These are phyloP conservation scores for Epinotia bilunana DNA, from an alignment of 2,888 invertebrate genomes.

Conservation along the genomic window DNA sequence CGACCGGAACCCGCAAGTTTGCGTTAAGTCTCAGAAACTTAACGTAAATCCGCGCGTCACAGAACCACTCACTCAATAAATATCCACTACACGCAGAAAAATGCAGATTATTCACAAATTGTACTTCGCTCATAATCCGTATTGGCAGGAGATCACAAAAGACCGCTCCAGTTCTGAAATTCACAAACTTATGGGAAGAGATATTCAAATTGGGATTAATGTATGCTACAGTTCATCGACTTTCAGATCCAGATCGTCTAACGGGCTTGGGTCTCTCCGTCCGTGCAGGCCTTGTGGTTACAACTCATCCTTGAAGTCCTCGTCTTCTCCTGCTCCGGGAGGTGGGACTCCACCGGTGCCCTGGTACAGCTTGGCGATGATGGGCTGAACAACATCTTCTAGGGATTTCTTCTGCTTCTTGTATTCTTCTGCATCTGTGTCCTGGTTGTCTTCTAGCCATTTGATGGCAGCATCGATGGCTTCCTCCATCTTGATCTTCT, in stretches of 20 bases:
- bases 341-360: constrained; percentile 92
- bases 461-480: constrained; percentile 99
- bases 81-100: constrained; percentile 77
- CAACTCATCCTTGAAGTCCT: constrained; percentile 94
- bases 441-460: constrained; percentile 98
- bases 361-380: constrained; percentile 98
- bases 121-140: constrained; percentile 28
- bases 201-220: background rate
- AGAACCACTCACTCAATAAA: constrained; percentile 68
- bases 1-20: constrained; percentile 36
- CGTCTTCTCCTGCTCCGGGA: constrained; percentile 87
- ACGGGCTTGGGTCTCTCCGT: constrained; percentile 19
- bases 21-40: constrained; percentile 1
- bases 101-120: constrained; percentile 45
- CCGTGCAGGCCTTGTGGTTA: constrained; percentile 69
- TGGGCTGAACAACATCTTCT: constrained; percentile 98
- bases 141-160: constrained; percentile 37
- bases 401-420: constrained; percentile 98
- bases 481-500: constrained; percentile 97
- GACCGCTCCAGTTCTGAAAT: constrained; percentile 29
- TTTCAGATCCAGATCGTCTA: constrained; percentile 26
- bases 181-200: constrained; percentile 13
- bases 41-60: constrained; percentile 10
- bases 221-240: constrained; percentile 17
- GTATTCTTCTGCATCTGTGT: constrained; percentile 95